Percentiles rank a stretch among this genome's conserved stretches.
Conservation (phyloP, 2,888 invertebrate genomes). For the Eupithecia insigniata region DNA sequence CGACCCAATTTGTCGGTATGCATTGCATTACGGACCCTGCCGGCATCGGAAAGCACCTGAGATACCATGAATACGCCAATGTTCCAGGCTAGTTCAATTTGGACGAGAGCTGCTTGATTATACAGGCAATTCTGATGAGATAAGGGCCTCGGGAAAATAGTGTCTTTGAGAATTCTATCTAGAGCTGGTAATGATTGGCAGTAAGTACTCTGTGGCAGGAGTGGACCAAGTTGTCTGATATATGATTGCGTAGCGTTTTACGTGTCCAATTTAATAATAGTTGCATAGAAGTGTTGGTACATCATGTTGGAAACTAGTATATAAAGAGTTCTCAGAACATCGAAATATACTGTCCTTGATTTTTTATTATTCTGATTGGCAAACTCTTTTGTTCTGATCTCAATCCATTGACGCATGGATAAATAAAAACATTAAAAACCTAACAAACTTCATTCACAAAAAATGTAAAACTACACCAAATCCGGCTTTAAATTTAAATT, state of each 20-base stretch:
- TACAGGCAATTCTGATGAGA: slow-evolving; percentile 14
- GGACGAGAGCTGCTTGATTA: slow-evolving; percentile 25
- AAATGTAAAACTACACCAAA: slow-evolving; percentile 21
- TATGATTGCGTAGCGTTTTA: background rate
- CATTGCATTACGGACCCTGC: slow-evolving; percentile 14
- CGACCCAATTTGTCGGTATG: slow-evolving; percentile 27
- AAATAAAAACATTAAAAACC: slow-evolving; percentile 7
- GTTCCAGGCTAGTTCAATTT: slow-evolving; percentile 19
- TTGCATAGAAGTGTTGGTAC: too few species aligned
- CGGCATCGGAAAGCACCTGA: slow-evolving; percentile 26
- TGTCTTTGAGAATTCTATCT: background rate
- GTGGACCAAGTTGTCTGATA: background rate
- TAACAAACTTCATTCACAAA: background rate
- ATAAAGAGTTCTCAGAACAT: background rate
- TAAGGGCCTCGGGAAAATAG: background rate
- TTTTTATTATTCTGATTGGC: background rate
- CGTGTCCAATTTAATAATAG: too few species aligned
- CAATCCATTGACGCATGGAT: background rate
- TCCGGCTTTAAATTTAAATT: slow-evolving; percentile 32
- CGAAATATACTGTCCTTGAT: background rate
- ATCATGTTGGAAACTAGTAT: background rate
- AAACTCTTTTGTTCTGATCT: background rate
- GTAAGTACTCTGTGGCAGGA: background rate
- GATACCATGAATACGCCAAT: slow-evolving; percentile 32
- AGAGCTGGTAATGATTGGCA: background rate